A percentile compares a stretch with the other conserved stretches of the same genome.
These are phyloP conservation scores for Acleris sparsana DNA, from an alignment of 2,888 invertebrate species.

Conservation along the genomic window DNA sequence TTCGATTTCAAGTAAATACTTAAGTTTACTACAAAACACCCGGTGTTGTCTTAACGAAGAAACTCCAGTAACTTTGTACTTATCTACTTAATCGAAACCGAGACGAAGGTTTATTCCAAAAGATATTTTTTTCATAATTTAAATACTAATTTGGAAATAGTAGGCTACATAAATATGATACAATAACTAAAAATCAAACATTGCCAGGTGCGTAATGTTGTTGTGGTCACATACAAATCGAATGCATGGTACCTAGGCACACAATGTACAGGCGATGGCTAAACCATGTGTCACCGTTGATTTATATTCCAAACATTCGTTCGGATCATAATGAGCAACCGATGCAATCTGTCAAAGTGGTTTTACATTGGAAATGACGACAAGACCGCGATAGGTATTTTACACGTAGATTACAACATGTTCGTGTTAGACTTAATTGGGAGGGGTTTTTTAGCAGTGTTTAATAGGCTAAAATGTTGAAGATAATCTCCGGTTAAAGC, in stretches of 20 bases:
- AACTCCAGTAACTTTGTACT: too few relatives aligned
- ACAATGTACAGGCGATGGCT: constrained; percentile 8
- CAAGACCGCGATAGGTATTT: constrained; percentile 14
- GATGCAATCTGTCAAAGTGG: constrained; percentile 18
- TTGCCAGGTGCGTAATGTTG: constrained; percentile 9
- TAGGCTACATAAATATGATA: not conserved
- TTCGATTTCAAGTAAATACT: too few relatives aligned
- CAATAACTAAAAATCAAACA: not conserved
- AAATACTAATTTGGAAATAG: not conserved
- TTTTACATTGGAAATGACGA: constrained; percentile 8
- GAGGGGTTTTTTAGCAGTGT: too few relatives aligned
- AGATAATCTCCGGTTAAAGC: too few relatives aligned
- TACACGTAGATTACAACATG: not conserved
- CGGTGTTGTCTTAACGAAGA: too few relatives aligned
- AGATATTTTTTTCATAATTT: too few relatives aligned
- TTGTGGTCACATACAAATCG: constrained; percentile 17
- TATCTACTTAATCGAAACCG: too few relatives aligned
- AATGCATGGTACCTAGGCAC: not conserved
- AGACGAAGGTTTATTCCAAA: too few relatives aligned
- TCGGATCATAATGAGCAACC: constrained; percentile 24
- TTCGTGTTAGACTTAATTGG: too few relatives aligned
- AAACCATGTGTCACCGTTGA: constrained; percentile 36
- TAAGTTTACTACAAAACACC: too few relatives aligned
- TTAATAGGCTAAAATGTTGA: too few relatives aligned
- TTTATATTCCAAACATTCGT: constrained; percentile 33